phyloP scores from a whole-genome alignment of 1,140 invertebrate species.

The Drosophila guanche region DNA sequence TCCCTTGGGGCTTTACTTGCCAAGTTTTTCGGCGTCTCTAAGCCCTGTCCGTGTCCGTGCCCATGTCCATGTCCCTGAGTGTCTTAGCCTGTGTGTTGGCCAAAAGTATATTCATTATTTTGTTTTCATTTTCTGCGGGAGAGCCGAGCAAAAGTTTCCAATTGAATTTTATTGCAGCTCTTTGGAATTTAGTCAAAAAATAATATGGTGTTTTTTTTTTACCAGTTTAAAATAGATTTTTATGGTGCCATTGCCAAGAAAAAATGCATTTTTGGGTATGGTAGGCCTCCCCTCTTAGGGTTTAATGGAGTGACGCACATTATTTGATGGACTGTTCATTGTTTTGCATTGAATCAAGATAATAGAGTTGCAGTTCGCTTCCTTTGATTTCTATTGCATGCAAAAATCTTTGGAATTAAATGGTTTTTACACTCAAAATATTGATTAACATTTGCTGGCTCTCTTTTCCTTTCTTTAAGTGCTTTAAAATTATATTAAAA shows the following conservation, averaged over 20 bases:
- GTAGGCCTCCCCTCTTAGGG: conserved; percentile 32
- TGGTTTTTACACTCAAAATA: no score
- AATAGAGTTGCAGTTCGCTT: neutral
- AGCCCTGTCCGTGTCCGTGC: conserved; percentile 11
- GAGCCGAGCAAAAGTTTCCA: conserved; percentile 59
- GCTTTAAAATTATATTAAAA: no score
- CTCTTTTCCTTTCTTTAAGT: no score
- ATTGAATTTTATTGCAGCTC: conserved; percentile 78
- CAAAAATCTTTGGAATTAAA: no score
- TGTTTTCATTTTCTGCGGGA: conserved; percentile 71
- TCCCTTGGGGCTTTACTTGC: conserved; percentile 64
- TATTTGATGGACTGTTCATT: conserved; percentile 1
- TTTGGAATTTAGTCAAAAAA: conserved; percentile 73
- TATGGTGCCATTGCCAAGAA: conserved; percentile 40
- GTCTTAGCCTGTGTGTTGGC: conserved; percentile 33
- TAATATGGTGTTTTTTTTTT: conserved; percentile 38
- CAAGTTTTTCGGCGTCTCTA: conserved; percentile 69
- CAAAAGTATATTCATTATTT: conserved; percentile 75
- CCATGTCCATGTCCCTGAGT: neutral
- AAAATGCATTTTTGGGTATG: conserved; percentile 23
- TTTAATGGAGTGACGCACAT: conserved; percentile 9
- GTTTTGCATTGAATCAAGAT: conserved; percentile 1
- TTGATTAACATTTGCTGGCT: no score
- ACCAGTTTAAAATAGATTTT: conserved; percentile 38
- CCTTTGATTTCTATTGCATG: no score